Evolutionary conservation across 2,113 vertebrate genomes (phyloP), one percentile per base, ranked within the genome.

Genomic region (Orthonyx spaldingii): DNA sequence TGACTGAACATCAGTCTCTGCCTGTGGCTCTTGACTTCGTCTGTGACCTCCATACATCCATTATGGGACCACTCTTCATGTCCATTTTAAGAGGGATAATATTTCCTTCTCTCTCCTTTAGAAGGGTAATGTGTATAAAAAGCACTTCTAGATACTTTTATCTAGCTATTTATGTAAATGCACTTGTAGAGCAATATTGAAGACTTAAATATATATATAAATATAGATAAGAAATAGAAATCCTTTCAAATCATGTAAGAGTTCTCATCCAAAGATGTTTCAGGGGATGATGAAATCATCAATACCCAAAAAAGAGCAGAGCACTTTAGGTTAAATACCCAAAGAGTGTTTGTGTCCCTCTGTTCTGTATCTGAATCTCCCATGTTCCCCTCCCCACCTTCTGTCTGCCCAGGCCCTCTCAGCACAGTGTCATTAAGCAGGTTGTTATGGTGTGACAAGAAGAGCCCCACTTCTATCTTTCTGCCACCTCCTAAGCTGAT

Each of bases 391-490:
- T 79, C 55, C 28, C 10, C 59, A 49, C 30, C 30, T 12, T 15
- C 68, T 26, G 2, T 19, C 16, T 30, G 27, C 24, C 35, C 64
- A 78, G 35, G n/a, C 32, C 17, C 27, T 27, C 64, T 35, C 60
- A 63, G 47, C 63, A 65, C 44, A 7, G 7, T 13, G 21, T 22
- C 30, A 83, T 19, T 39, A 27, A 78, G 22, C 37, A 15, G 4
- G 10, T 44, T 35, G 7, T 42, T 24, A 15, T 0, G 9, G 18
- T 30, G n/a, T 23, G 39, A 46, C 0, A 1, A 53, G 37, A 49
- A 50, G 1, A 87, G 23, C 33, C 12, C 3, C 13, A 37, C 11
- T 50, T 64, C 56, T 10, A 4, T 61, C 56, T 11, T 46, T 46
- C 19, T 42, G 6, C 28, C 47, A 26, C 52, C 26, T 90, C 52